Percentiles rank a stretch among this genome's conserved stretches.
Evolutionary conservation across 1,140 invertebrate genomes (phyloP).

Genomic region (Drosophila subpulchrella): DNA sequence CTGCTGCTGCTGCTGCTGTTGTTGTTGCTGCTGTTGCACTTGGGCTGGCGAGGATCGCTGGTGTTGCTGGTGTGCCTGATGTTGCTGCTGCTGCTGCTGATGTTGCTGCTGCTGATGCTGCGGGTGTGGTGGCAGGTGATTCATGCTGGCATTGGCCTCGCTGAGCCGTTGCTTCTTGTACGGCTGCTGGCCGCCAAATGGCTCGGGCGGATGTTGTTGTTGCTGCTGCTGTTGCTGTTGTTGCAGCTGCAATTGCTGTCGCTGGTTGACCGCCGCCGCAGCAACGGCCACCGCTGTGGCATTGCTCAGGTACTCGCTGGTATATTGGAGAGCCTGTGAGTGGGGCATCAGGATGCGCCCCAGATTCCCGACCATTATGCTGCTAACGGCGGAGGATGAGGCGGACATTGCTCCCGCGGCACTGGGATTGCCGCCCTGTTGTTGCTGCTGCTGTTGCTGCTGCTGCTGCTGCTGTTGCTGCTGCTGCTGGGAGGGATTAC

Average conservation of each 20-base stretch:
- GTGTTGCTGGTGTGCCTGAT: slow-evolving; percentile 27
- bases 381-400: slow-evolving; percentile 19
- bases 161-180: slow-evolving; percentile 92
- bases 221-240: slow-evolving; percentile 53
- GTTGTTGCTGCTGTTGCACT: slow-evolving; percentile 36
- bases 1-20: slow-evolving; percentile 25
- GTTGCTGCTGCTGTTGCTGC: slow-evolving; percentile 20
- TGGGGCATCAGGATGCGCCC: slow-evolving; percentile 56
- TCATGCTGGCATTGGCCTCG: slow-evolving; percentile 85
- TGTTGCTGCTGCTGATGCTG: slow-evolving; percentile 12
- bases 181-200: slow-evolving; percentile 85
- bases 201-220: slow-evolving; percentile 71
- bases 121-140: slow-evolving; percentile 75
- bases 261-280: slow-evolving; percentile 54
- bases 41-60: slow-evolving; percentile 61
- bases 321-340: slow-evolving; percentile 59
- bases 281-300: slow-evolving; percentile 41
- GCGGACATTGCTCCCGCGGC: slow-evolving; percentile 13
- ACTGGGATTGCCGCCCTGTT: slow-evolving; percentile 14
- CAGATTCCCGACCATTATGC: slow-evolving; percentile 60
- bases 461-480: slow-evolving; percentile 41
- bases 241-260: slow-evolving; percentile 53
- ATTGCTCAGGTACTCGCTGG: slow-evolving; percentile 74
- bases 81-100: slow-evolving; percentile 1
- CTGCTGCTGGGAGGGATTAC: slow-evolving; percentile 52